A percentile compares a stretch with the other conserved stretches of the same genome.
Conservation (phyloP, 2,888 invertebrate genomes). For the Alviniconcha strummeri region DNA sequence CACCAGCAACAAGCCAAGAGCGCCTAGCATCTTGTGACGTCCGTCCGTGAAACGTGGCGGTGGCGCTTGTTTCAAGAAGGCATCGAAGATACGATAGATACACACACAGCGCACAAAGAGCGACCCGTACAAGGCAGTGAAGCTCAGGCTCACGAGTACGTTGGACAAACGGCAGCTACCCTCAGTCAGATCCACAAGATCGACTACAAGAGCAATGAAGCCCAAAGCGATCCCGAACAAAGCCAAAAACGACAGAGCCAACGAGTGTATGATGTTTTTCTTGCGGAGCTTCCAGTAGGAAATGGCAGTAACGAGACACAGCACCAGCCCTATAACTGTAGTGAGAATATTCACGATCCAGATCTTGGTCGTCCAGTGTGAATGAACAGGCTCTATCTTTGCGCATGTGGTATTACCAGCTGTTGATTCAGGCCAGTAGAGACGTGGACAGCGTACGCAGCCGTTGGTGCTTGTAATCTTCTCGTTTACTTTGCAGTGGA, state of each 20-base stretch:
- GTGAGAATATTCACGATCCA: conserved; percentile 34
- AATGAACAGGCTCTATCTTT: conserved; percentile 28
- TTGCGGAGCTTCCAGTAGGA: conserved; percentile 39
- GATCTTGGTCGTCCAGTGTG: conserved; percentile 27
- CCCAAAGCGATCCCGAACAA: conserved; percentile 54
- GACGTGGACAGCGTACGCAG: conserved; percentile 42
- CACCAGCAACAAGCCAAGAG: no score
- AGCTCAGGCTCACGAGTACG: conserved; percentile 46
- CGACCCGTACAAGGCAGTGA: conserved; percentile 49
- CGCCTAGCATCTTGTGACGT: no score
- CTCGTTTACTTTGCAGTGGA: conserved; percentile 47
- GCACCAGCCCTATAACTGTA: conserved; percentile 24
- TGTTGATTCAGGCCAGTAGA: conserved; percentile 48
- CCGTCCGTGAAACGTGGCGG: no score
- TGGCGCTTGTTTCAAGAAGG: not conserved
- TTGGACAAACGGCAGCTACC: conserved; percentile 37
- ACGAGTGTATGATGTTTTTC: conserved; percentile 58
- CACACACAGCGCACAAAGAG: conserved; percentile 48
- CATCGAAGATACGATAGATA: conserved; percentile 51
- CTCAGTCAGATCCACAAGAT: conserved; percentile 49
- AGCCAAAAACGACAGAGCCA: conserved; percentile 61
- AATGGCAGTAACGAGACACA: conserved; percentile 9
- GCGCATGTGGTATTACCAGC: conserved; percentile 37
- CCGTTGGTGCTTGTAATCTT: conserved; percentile 36
- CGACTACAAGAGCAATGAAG: conserved; percentile 49